These are phyloP conservation scores for Hyaena hyaena DNA, from an alignment of 2,113 vertebrate genomes.

Conservation along the genomic window DNA sequence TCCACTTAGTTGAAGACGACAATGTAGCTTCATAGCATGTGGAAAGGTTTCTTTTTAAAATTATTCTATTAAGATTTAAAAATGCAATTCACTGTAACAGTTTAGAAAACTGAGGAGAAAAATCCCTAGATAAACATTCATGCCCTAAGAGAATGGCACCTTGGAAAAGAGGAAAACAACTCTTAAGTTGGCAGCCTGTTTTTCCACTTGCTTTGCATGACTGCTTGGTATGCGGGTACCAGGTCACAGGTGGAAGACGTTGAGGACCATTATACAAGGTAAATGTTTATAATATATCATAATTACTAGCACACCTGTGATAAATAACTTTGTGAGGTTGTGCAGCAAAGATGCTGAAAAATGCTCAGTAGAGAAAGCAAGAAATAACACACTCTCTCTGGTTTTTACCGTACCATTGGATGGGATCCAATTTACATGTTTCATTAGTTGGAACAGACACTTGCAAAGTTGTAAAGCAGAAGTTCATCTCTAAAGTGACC, in stretches of 20 bases:
- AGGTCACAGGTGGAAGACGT: constrained; percentile 69
- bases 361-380: constrained; percentile 46
- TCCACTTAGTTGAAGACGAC: constrained; percentile 24
- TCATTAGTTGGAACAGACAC: background rate
- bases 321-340: constrained; percentile 60
- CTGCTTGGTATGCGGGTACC: constrained; percentile 34
- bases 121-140: background rate
- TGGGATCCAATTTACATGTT: background rate
- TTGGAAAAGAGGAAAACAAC: background rate
- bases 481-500: background rate
- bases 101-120: background rate
- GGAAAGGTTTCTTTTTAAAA: constrained; percentile 13
- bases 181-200: background rate
- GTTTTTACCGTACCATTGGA: background rate
- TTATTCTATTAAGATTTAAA: constrained; percentile 41
- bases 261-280: constrained; percentile 57
- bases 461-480: background rate
- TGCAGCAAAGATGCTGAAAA: constrained; percentile 53
- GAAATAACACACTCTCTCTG: constrained; percentile 16
- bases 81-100: background rate
- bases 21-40: background rate
- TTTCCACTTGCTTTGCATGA: constrained; percentile 41
- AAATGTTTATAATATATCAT: constrained; percentile 77
- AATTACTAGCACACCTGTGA: constrained; percentile 75
- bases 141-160: background rate